These are phyloP conservation scores for Gerris buenoi DNA, from an alignment of 1,140 invertebrate genomes.

Conservation along the genomic window DNA sequence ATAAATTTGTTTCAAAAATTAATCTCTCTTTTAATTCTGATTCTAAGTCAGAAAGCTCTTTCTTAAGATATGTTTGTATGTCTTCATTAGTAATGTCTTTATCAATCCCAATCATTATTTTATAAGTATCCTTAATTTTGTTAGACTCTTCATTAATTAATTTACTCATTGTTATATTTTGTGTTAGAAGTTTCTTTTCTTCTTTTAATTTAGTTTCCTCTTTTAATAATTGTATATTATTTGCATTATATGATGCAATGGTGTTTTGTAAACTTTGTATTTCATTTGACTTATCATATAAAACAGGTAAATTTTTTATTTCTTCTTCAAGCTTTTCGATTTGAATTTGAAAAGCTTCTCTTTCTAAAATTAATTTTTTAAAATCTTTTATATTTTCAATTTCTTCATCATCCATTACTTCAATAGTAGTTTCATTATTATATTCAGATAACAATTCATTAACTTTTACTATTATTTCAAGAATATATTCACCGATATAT, in stretches of 20 bases:
- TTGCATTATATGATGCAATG: neutral
- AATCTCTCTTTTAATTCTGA: neutral
- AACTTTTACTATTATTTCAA: neutral
- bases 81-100: neutral
- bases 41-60: neutral
- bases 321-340: neutral
- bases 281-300: neutral
- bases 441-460: neutral
- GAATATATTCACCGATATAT: neutral
- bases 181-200: neutral
- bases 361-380: neutral
- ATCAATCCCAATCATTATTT: neutral
- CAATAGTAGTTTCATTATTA: neutral
- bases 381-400: neutral
- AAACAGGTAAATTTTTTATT: neutral
- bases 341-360: neutral
- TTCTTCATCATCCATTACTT: neutral
- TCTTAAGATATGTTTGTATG: neutral
- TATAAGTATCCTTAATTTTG: neutral
- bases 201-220: neutral
- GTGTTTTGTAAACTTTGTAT: neutral
- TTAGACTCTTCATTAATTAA: neutral
- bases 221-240: neutral
- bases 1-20: neutral
- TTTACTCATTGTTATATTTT: neutral